Evolutionary conservation across 2,888 invertebrate species (phyloP), one percentile per base, ranked within the genome.

Genomic region (Melanostoma mellinum): DNA sequence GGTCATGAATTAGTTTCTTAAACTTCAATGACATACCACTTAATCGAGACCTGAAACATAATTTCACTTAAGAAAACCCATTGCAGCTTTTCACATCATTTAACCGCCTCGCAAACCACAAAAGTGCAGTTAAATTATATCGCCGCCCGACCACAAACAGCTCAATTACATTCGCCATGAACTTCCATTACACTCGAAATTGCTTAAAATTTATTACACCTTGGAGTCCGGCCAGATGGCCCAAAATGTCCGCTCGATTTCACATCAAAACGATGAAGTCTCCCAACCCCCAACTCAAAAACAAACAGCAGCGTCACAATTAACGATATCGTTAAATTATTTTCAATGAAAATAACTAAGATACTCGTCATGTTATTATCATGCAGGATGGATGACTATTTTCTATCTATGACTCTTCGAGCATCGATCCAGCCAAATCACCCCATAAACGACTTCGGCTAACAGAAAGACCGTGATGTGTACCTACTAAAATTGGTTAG

Each of bases 81-180:
- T n/a, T 38, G 9, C 32, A 52, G 46, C 20, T 30, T 32, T 30
- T 40, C 10, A 8, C 38, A 53, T 61, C 65, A n/a, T 46, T 56
- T 52, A 58, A 60, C 36, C 58, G n/a, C 50, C 9, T 30, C 30
- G 36, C 44, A 30, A 53, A 53, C 56, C 50, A 40, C 60, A 63
- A 63, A 63, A 63, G 30, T 63, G 63, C 63, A 63, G 30, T 63
- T 48, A 50, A 63, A 48, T 48, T 63, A 40, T 40, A 56, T 20
- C 9, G 40, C 38, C 38, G 4, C 3, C 5, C n/a, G n/a, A 50
- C 76, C 68, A 73, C 78, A 73, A 74, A 78, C 68, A 53, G 73
- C 72, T 68, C 82, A 78, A 74, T 78, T 73, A 82, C 72, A 69
- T 56, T 79, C 63, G 74, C 79, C 73, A 75, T 84, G 69, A 61